A percentile compares a stretch with the other conserved stretches of the same genome.
Evolutionary conservation across 2,797 vertebrate genomes (phyloP).

Genomic region (Anguilla pacifica): DNA sequence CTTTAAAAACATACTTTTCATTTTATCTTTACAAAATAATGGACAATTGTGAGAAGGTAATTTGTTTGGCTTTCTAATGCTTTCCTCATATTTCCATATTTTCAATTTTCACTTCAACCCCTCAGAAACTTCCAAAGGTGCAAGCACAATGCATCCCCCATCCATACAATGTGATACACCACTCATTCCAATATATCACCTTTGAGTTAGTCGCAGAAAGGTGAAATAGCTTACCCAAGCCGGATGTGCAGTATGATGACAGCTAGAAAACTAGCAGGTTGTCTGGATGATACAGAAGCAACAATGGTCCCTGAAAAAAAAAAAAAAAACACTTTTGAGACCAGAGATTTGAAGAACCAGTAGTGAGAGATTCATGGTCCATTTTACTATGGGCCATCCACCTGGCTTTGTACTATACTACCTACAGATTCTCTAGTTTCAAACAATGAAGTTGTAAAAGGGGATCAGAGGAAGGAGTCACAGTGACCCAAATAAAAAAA

Average conservation of each 20-base stretch:
- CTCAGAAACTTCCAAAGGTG: constrained; percentile 19
- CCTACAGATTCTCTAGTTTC: neutral
- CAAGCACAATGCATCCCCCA: constrained; percentile 6
- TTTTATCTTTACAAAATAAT: constrained; percentile 32
- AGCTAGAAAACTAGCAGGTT: neutral
- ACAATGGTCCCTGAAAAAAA: neutral
- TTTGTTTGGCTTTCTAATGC: constrained; percentile 31
- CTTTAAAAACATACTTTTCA: constrained; percentile 33
- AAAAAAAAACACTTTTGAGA: neutral
- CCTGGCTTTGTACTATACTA: neutral
- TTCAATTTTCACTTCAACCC: constrained; percentile 41
- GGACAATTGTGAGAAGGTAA: constrained; percentile 23
- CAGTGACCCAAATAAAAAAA: too few species aligned
- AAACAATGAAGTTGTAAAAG: neutral
- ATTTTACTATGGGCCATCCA: neutral
- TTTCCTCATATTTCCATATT: constrained; percentile 40
- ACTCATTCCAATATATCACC: constrained; percentile 33
- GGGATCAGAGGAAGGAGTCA: too few species aligned
- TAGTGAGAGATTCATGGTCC: neutral
- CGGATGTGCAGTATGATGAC: constrained; percentile 9
- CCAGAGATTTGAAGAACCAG: neutral
- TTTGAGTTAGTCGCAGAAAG: constrained; percentile 12
- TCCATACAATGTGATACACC: constrained; percentile 3
- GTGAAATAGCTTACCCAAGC: constrained; percentile 19
- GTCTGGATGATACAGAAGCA: neutral